Evolutionary conservation across 2,797 vertebrate genomes (phyloP), one percentile per base, ranked within the genome.

Genomic region (Crax fasciolata): DNA sequence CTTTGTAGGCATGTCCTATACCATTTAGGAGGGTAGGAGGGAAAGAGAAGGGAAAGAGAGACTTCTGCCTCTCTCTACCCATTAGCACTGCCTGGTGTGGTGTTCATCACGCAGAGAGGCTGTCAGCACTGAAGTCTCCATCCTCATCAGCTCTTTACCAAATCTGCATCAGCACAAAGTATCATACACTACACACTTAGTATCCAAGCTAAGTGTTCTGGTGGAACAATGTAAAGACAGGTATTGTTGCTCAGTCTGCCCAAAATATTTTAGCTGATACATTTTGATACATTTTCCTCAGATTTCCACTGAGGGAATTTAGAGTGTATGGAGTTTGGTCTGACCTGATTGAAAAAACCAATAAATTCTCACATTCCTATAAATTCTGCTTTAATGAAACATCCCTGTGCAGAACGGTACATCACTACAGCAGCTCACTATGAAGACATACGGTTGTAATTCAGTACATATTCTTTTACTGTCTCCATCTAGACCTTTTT

Each of bases 131-230:
- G 5, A 41, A 17, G 38, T 41, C 25, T 32, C 11, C 5, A 32
- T 25, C n/a, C 44, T 25, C 14, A 25, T 15, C 23, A 48, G 30
- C 32, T 32, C 63, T 15, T 4, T n/a, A 18, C 30, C 44, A 24
- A 17, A 32, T 25, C 8, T 41, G 27, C 67, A 71, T 21, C 38
- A 23, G 20, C 17, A 54, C 12, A 5, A 39, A 39, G 49, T 30
- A 54, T 41, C 38, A 13, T 21, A 54, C 3, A 41, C 28, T 41
- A 41, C 30, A 17, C 6, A 8, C 51, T 71, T 9, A 54, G 38
- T 28, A 23, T 24, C 19, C 24, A 57, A 0, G 3, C 1, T 0
- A 65, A 65, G 17, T 30, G 52, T 57, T 77, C 38, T 21, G 15
- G 15, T 67, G 58, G 13, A 74, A 82, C n/a, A 74, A 58, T 2